phyloP scores from a whole-genome alignment of 1,140 invertebrate genomes.

The Berghia stephanieae region DNA sequence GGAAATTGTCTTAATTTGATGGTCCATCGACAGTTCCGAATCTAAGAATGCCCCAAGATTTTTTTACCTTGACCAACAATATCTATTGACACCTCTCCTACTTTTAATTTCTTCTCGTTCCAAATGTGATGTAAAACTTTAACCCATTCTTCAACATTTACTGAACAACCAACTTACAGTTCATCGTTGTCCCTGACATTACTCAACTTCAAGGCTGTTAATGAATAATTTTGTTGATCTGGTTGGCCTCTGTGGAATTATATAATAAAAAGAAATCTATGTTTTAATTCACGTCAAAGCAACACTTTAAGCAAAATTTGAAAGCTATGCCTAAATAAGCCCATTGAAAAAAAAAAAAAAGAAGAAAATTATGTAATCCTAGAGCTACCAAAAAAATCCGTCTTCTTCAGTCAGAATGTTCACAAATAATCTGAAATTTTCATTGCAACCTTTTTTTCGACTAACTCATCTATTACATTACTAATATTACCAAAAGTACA shows the following conservation, averaged over 20 bases:
- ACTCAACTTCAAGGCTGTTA: constrained; percentile 8
- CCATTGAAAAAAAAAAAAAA: background rate
- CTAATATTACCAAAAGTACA: background rate
- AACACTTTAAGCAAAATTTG: background rate
- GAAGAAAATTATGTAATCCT: background rate
- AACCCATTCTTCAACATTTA: too few relatives aligned
- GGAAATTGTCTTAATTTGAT: background rate
- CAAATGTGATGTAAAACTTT: background rate
- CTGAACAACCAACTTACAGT: too few relatives aligned
- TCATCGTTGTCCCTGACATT: constrained; percentile 24
- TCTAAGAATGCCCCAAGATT: background rate
- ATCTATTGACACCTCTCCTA: background rate
- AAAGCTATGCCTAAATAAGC: background rate
- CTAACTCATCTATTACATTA: too few relatives aligned
- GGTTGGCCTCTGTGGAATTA: constrained; percentile 1
- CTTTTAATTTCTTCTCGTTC: background rate
- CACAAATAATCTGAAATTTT: background rate
- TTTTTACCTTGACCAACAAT: background rate
- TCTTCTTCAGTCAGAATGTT: background rate
- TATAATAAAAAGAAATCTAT: background rate
- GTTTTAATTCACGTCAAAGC: background rate
- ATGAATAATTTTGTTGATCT: background rate
- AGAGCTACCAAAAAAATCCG: background rate
- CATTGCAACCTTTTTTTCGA: background rate
- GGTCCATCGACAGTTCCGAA: background rate